Evolutionary conservation across 2,113 vertebrate species (phyloP).

Genomic region (Peromyscus maniculatus): DNA sequence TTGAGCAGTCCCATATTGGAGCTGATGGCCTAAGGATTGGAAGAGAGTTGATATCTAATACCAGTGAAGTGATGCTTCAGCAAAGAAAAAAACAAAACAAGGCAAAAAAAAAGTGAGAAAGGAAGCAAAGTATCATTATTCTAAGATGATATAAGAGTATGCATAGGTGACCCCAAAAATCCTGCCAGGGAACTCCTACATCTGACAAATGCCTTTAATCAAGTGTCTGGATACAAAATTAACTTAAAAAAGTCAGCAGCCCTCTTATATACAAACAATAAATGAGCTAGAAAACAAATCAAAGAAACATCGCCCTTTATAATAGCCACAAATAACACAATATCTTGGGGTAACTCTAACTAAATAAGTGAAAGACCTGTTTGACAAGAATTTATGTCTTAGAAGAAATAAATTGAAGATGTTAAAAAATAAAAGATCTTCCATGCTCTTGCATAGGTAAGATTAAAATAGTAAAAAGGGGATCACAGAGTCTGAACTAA

Average conservation of each 20-base stretch:
- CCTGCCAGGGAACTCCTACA: not conserved
- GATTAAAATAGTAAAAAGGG: not conserved
- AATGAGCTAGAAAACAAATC: not conserved
- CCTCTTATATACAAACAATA: not conserved
- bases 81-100: not conserved
- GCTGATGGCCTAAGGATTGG: too few species aligned
- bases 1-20: not conserved
- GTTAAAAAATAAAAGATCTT: not conserved
- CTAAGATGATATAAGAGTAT: not conserved
- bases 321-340: not conserved
- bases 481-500: not conserved
- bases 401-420: not conserved
- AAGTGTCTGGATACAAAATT: not conserved
- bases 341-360: not conserved
- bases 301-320: not conserved
- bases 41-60: not conserved
- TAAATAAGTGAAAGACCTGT: not conserved
- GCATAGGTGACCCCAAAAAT: not conserved
- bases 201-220: not conserved
- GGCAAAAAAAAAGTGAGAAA: not conserved
- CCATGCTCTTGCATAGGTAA: not conserved
- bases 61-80: not conserved
- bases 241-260: not conserved
- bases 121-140: not conserved
- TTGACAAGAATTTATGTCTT: not conserved